Percentiles rank a stretch among this genome's conserved stretches.
These are phyloP conservation scores for Anguilla marmorata DNA, from an alignment of 2,797 vertebrate species.

Conservation along the genomic window DNA sequence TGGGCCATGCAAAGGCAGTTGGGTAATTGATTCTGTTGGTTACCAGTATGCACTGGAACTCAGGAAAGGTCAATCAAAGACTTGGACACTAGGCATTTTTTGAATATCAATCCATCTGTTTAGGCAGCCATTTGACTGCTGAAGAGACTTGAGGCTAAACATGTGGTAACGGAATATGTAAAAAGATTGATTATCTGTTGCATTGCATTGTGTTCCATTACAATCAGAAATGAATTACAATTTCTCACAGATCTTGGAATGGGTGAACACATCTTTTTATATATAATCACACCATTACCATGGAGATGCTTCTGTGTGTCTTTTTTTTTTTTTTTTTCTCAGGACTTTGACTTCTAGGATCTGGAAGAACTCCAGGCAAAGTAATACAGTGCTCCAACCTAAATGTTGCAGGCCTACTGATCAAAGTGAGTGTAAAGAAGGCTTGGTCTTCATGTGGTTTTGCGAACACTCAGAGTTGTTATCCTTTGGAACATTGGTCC, in stretches of 20 bases:
- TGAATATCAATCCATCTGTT: neutral
- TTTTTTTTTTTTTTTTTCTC: conserved; percentile 8
- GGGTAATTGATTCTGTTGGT: neutral
- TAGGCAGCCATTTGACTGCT: neutral
- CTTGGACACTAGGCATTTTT: neutral
- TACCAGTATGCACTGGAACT: neutral
- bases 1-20: too few species aligned
- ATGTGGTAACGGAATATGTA: neutral
- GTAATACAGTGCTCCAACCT: conserved; percentile 59
- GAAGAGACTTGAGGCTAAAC: neutral
- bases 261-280: neutral
- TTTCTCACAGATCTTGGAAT: neutral
- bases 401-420: conserved; percentile 64
- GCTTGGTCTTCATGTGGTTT: conserved; percentile 70
- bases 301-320: conserved; percentile 16
- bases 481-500: conserved; percentile 65
- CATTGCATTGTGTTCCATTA: neutral
- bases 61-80: neutral
- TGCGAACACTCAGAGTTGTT: conserved; percentile 65
- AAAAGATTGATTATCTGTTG: neutral
- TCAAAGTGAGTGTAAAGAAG: conserved; percentile 62
- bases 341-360: conserved; percentile 44
- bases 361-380: conserved; percentile 58
- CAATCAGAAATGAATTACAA: neutral
- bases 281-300: conserved; percentile 11